Evolutionary conservation across 2,797 vertebrate genomes (phyloP).

Genomic region (Acipenser transmontanus): DNA sequence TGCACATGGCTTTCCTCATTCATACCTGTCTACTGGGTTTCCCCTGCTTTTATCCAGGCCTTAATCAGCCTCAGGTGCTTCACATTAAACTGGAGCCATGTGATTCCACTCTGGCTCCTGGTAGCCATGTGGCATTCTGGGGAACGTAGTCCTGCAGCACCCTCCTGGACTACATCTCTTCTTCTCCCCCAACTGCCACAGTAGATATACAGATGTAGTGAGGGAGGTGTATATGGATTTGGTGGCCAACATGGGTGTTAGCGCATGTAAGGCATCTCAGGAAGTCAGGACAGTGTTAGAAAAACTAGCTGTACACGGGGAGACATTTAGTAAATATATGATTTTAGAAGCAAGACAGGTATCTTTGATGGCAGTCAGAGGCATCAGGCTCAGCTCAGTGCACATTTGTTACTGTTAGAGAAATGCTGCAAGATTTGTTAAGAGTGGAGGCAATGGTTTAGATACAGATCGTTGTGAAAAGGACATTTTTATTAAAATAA

Average conservation of each 20-base stretch:
- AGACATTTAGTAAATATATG: neutral
- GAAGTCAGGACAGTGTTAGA: neutral
- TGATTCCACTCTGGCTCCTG: too few relatives aligned
- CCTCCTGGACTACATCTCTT: too few relatives aligned
- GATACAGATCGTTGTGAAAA: neutral
- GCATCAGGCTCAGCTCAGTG: too few relatives aligned
- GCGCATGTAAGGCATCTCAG: neutral
- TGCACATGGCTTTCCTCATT: too few relatives aligned
- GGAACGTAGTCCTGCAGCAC: too few relatives aligned
- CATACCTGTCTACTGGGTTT: too few relatives aligned
- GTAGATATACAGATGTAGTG: neutral
- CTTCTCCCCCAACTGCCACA: too few relatives aligned
- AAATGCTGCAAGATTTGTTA: neutral
- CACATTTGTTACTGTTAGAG: too few relatives aligned
- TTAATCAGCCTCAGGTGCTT: too few relatives aligned
- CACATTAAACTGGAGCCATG: too few relatives aligned
- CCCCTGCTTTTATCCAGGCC: too few relatives aligned
- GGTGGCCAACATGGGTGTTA: neutral
- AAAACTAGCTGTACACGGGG: neutral
- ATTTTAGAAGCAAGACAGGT: neutral
- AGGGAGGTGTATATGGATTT: neutral
- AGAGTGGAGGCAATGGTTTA: neutral
- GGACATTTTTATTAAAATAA: neutral
- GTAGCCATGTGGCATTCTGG: too few relatives aligned
- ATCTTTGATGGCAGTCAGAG: neutral